A percentile compares a stretch with the other conserved stretches of the same genome.
These are phyloP conservation scores for Saccostrea echinata DNA, from an alignment of 1,140 invertebrate species.

Conservation along the genomic window DNA sequence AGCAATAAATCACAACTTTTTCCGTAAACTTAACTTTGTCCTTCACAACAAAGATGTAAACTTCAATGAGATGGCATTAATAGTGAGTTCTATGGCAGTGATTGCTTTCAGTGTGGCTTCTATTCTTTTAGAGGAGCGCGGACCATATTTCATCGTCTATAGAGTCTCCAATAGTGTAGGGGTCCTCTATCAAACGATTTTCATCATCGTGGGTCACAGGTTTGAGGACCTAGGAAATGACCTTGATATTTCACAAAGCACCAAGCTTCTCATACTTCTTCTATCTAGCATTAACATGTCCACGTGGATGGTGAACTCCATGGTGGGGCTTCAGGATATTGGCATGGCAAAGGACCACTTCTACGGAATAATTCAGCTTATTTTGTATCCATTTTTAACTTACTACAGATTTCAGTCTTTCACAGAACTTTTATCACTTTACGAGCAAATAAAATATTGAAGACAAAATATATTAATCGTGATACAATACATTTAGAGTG, in stretches of 20 bases:
- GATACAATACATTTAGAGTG: too few species aligned
- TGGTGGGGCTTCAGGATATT: neutral
- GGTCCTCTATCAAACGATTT: slow-evolving; percentile 6
- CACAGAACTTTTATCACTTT: neutral
- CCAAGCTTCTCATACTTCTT: neutral
- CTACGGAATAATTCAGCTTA: neutral
- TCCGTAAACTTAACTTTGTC: neutral
- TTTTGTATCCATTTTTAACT: neutral
- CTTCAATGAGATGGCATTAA: neutral
- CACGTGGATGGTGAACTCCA: neutral
- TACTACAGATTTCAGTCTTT: slow-evolving; percentile 14
- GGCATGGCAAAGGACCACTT: neutral
- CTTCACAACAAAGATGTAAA: neutral
- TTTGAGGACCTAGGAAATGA: slow-evolving; percentile 6
- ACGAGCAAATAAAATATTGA: slow-evolving; percentile 1
- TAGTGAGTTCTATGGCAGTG: neutral
- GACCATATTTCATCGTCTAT: neutral
- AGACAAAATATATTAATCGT: neutral
- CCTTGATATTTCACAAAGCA: neutral
- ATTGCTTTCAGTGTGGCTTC: neutral
- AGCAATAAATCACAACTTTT: neutral
- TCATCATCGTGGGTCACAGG: neutral
- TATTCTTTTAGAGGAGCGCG: neutral
- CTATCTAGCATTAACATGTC: neutral
- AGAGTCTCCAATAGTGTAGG: neutral